phyloP scores from a whole-genome alignment of 2,888 invertebrate species.

The Cataglyphis livida region DNA sequence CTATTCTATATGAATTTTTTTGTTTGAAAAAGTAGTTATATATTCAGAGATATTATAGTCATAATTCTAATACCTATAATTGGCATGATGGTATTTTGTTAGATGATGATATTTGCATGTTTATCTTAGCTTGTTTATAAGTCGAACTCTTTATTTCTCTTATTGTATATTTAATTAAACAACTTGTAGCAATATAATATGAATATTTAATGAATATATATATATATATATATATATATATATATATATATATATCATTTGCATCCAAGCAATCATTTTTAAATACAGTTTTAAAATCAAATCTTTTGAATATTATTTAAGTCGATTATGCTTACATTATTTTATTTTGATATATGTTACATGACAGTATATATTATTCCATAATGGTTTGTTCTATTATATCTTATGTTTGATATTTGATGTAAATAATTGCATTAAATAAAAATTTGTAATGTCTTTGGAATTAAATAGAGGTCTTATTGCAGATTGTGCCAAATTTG shows the following conservation, averaged over 20 bases:
- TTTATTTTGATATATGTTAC: slow-evolving; percentile 3
- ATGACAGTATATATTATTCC: slow-evolving; percentile 3
- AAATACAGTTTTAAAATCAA: neutral
- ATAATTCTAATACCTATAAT: slow-evolving; percentile 23
- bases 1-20: neutral
- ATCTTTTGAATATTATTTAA: neutral
- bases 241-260: neutral
- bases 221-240: neutral
- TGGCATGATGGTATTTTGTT: slow-evolving; percentile 4
- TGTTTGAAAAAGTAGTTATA: neutral
- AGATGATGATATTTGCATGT: slow-evolving; percentile 1
- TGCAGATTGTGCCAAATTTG: slow-evolving; percentile 98
- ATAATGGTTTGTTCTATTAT: slow-evolving; percentile 4
- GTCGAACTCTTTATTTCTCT: neutral
- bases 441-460: neutral
- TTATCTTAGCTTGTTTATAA: slow-evolving; percentile 1
- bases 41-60: slow-evolving; percentile 33
- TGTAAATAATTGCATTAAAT: slow-evolving; percentile 8
- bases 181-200: neutral
- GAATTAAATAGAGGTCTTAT: slow-evolving; percentile 75
- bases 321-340: neutral
- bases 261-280: neutral
- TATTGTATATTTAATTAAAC: neutral
- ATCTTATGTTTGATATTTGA: neutral
- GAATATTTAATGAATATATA: neutral